phyloP scores from a whole-genome alignment of 2,888 invertebrate species.

The Troides oblongomaculatus region DNA sequence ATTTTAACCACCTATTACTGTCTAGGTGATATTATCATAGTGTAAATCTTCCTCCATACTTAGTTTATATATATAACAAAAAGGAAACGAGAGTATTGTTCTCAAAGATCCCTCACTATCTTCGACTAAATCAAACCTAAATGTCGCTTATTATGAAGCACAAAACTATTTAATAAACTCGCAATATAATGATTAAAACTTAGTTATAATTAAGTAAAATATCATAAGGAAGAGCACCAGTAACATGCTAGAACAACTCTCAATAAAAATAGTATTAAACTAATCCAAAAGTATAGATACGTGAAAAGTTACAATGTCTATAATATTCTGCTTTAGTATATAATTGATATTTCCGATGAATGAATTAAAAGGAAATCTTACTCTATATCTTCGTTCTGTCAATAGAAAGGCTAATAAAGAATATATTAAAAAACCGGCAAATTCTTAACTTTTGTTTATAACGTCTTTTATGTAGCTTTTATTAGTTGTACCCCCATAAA shows the following conservation, averaged over 20 bases:
- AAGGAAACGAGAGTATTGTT: too few relatives aligned
- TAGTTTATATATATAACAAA: too few relatives aligned
- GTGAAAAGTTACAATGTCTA: neutral
- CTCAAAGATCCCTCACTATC: too few relatives aligned
- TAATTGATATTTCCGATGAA: neutral
- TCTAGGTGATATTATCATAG: neutral
- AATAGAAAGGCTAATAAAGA: neutral
- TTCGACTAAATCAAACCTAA: too few relatives aligned
- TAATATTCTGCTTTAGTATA: neutral
- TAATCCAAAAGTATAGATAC: neutral
- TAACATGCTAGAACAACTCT: too few relatives aligned
- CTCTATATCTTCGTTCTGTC: neutral
- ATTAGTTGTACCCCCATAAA: constrained; percentile 64
- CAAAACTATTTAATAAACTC: too few relatives aligned
- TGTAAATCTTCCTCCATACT: neutral
- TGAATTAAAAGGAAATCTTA: neutral
- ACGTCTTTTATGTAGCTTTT: constrained; percentile 47
- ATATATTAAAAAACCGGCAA: neutral
- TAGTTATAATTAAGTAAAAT: too few relatives aligned
- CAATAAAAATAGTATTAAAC: neutral
- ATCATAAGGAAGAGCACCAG: too few relatives aligned
- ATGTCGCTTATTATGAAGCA: too few relatives aligned
- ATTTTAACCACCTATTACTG: neutral
- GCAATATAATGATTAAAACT: too few relatives aligned
- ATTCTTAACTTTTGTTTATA: constrained; percentile 5